These are phyloP conservation scores for Tillus elongatus DNA, from an alignment of 2,888 invertebrate species.

Conservation along the genomic window DNA sequence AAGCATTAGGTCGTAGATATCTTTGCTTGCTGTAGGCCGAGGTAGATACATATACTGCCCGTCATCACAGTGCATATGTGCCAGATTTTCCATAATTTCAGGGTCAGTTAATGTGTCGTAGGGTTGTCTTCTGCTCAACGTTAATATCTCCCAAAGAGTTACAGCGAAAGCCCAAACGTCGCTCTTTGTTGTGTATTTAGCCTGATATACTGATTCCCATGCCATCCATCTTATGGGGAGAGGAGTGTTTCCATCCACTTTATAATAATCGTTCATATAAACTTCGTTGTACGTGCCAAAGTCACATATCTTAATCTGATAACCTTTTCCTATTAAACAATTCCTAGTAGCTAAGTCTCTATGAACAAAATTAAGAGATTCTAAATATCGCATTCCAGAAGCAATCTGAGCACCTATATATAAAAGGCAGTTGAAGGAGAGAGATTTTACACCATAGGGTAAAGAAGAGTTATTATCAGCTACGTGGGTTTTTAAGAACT, in stretches of 20 bases:
- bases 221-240: constrained; percentile 86
- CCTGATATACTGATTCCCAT: constrained; percentile 74
- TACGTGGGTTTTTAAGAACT: constrained; percentile 63
- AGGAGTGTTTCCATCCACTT: constrained; percentile 65
- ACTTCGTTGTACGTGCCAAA: constrained; percentile 77
- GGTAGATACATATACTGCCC: constrained; percentile 54
- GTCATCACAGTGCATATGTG: constrained; percentile 57
- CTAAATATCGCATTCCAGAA: constrained; percentile 82
- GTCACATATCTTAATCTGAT: constrained; percentile 75
- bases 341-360: constrained; percentile 83
- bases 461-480: constrained; percentile 53
- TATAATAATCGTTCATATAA: constrained; percentile 73
- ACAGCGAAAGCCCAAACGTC: constrained; percentile 90
- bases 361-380: constrained; percentile 83
- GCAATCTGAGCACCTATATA: constrained; percentile 80
- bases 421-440: constrained; percentile 65
- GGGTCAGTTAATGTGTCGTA: constrained; percentile 67
- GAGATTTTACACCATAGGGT: constrained; percentile 51
- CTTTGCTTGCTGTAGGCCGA: constrained; percentile 64
- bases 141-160: constrained; percentile 78
- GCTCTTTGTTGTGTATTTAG: constrained; percentile 79
- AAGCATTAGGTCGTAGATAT: constrained; percentile 74
- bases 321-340: constrained; percentile 74
- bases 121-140: constrained; percentile 66
- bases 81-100: constrained; percentile 73